Conservation (phyloP, 2,888 invertebrate genomes). For the Cryptosula pallasiana region DNA sequence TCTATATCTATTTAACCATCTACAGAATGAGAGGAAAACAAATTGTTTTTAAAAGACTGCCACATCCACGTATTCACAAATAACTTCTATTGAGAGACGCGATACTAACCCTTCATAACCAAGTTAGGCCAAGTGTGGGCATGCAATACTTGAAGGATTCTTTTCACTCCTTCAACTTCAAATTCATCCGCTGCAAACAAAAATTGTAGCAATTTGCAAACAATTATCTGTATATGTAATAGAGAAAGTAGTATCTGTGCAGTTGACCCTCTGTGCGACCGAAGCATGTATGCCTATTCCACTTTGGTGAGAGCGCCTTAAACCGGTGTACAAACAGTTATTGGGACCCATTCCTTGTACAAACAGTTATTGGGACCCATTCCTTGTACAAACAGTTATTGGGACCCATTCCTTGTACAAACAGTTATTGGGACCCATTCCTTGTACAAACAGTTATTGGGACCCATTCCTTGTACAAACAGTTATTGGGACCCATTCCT, state of each 20-base stretch:
- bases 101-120: slow-evolving; percentile 59
- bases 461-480: too few relatives aligned
- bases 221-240: neutral
- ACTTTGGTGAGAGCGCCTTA: too few relatives aligned
- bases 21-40: neutral
- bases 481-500: too few relatives aligned
- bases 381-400: too few relatives aligned
- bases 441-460: too few relatives aligned
- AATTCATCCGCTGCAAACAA: slow-evolving; percentile 52
- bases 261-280: too few relatives aligned
- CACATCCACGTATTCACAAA: neutral
- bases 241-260: neutral
- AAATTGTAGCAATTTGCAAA: neutral
- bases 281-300: too few relatives aligned
- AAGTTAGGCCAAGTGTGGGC: slow-evolving; percentile 71
- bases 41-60: neutral
- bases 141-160: slow-evolving; percentile 67
- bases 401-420: too few relatives aligned
- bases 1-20: neutral
- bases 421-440: too few relatives aligned
- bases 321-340: too few relatives aligned
- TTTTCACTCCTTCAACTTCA: slow-evolving; percentile 63
- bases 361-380: too few relatives aligned
- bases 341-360: too few relatives aligned
- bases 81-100: neutral